Conservation (phyloP, 2,113 vertebrate genomes). For the Pogona vitticeps region DNA sequence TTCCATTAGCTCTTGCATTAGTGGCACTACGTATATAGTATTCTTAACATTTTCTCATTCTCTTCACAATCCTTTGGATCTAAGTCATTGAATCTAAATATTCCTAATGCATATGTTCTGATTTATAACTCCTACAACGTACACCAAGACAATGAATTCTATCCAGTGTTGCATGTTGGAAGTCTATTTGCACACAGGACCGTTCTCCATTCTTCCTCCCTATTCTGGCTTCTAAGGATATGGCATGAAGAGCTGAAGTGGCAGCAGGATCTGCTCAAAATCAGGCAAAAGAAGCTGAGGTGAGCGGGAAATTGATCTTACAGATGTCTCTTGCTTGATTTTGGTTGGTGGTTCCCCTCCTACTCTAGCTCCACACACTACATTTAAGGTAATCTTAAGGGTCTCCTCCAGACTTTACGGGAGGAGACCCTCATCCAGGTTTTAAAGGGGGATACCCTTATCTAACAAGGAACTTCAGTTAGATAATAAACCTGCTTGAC, state of each 20-base stretch:
- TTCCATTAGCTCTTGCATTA: not conserved
- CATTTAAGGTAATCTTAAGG: no score
- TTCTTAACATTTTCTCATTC: not conserved
- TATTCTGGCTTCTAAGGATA: not conserved
- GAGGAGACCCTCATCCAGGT: no score
- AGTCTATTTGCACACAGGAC: not conserved
- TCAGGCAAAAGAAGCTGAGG: not conserved
- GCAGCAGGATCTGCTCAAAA: not conserved
- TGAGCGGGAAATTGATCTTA: no score
- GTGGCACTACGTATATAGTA: not conserved
- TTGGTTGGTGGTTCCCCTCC: no score
- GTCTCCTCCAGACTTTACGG: not conserved
- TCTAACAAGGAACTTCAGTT: not conserved
- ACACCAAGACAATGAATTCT: not conserved
- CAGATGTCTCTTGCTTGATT: not conserved
- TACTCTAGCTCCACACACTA: not conserved
- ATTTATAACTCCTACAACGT: not conserved
- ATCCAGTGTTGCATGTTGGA: not conserved
- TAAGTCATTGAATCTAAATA: not conserved
- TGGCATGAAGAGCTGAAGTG: not conserved
- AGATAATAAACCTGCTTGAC: not conserved
- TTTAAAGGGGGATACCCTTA: no score
- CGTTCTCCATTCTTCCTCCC: not conserved
- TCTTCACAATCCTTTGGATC: not conserved
- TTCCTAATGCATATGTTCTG: not conserved